phyloP scores from a whole-genome alignment of 2,888 invertebrate species.

The Lasioglossum vierecki region DNA sequence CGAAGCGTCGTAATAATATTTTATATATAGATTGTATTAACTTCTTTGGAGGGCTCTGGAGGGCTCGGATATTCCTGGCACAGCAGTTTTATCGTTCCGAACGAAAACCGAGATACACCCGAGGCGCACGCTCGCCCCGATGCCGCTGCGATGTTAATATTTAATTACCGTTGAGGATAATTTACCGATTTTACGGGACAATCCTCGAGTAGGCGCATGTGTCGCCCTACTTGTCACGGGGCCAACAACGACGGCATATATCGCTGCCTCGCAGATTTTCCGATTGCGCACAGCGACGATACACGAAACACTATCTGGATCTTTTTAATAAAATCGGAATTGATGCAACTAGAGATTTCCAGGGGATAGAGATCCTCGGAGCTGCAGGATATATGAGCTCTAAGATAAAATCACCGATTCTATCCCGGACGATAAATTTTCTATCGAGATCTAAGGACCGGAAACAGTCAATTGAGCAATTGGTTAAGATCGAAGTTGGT shows the following conservation, averaged over 20 bases:
- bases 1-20: neutral
- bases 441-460: neutral
- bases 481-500: neutral
- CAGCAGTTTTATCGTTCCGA: slow-evolving; percentile 5
- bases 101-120: neutral
- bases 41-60: neutral
- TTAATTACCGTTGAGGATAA: slow-evolving; percentile 24
- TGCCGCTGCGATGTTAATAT: neutral
- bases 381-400: neutral
- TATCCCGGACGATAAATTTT: neutral
- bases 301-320: neutral
- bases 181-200: slow-evolving; percentile 16
- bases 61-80: neutral
- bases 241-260: neutral
- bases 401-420: neutral
- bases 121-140: neutral
- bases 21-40: slow-evolving; percentile 8
- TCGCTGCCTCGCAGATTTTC: neutral
- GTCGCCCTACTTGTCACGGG: neutral
- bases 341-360: neutral
- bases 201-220: slow-evolving; percentile 1
- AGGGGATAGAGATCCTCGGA: neutral
- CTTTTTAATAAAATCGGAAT: neutral
- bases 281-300: neutral
- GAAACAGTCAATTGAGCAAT: neutral